Percentiles rank a stretch among this genome's conserved stretches.
Conservation (phyloP, 2,888 invertebrate genomes). For the Rhingia campestris region DNA sequence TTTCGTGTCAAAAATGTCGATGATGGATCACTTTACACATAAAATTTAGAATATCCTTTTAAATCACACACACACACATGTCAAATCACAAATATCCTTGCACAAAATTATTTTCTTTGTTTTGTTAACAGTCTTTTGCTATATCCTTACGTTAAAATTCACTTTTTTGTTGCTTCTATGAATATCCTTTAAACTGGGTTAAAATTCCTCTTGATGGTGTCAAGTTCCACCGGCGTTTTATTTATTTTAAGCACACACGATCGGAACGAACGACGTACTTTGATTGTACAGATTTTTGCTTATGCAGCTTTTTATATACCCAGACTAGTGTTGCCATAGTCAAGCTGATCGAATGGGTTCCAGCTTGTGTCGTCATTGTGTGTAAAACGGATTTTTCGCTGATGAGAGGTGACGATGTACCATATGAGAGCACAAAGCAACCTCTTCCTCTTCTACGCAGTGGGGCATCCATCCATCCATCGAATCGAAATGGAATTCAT, state of each 20-base stretch:
- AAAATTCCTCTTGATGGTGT: constrained; percentile 1
- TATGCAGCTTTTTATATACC: constrained; percentile 73
- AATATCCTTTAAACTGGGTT: background rate
- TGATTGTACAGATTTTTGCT: constrained; percentile 72
- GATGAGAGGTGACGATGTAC: constrained; percentile 70
- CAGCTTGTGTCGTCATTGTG: constrained; percentile 60
- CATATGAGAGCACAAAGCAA: constrained; percentile 50
- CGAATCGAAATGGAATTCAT: constrained; percentile 59
- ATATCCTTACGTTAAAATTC: constrained; percentile 19
- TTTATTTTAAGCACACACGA: constrained; percentile 64
- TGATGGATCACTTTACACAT: background rate
- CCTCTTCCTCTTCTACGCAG: constrained; percentile 65
- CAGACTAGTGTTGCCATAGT: constrained; percentile 63
- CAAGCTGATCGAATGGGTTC: constrained; percentile 39
- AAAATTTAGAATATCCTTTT: background rate
- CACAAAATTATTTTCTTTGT: constrained; percentile 8
- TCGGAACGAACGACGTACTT: constrained; percentile 72
- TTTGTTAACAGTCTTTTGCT: constrained; percentile 34
- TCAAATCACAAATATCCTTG: constrained; percentile 26
- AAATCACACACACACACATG: constrained; percentile 31
- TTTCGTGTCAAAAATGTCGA: no score
- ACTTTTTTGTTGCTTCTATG: constrained; percentile 17
- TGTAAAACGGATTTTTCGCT: constrained; percentile 65
- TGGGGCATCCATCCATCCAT: constrained; percentile 29
- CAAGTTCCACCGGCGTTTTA: constrained; percentile 59